phyloP scores from a whole-genome alignment of 2,113 vertebrate species.

The Pardalotus punctatus region DNA sequence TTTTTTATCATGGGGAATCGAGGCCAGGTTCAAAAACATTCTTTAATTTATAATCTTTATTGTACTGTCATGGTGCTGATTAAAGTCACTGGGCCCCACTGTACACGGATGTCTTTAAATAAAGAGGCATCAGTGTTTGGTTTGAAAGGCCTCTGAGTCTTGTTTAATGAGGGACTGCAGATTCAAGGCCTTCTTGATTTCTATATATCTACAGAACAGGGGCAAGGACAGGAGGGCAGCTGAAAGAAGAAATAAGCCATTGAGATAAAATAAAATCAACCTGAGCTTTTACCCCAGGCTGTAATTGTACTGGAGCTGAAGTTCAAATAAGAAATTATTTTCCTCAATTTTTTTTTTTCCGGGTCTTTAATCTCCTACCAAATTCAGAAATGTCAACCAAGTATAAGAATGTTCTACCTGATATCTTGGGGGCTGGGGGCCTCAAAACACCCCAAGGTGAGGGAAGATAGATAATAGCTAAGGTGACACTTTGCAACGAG shows the following conservation, averaged over 20 bases:
- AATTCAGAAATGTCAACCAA: neutral
- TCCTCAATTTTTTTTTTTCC: fast-evolving
- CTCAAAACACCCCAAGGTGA: neutral
- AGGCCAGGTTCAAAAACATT: neutral
- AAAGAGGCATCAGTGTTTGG: neutral
- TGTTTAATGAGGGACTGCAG: neutral
- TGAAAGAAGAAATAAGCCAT: neutral
- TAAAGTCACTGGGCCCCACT: neutral
- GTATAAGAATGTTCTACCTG: neutral
- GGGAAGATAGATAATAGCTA: neutral
- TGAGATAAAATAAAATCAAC: slow-evolving; percentile 21
- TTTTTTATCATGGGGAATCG: neutral
- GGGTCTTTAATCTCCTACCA: neutral
- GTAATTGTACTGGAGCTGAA: neutral
- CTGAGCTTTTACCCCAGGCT: neutral
- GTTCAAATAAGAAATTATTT: slow-evolving; percentile 12
- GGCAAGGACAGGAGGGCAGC: neutral
- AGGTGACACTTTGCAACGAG: neutral
- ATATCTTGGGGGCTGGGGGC: neutral
- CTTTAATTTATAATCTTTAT: slow-evolving; percentile 19
- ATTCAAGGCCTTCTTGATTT: neutral
- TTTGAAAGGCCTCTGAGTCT: neutral
- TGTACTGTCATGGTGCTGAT: neutral
- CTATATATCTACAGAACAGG: neutral
- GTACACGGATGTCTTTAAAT: neutral